Evolutionary conservation across 2,888 invertebrate species (phyloP).

Genomic region (Monochamus alternatus): DNA sequence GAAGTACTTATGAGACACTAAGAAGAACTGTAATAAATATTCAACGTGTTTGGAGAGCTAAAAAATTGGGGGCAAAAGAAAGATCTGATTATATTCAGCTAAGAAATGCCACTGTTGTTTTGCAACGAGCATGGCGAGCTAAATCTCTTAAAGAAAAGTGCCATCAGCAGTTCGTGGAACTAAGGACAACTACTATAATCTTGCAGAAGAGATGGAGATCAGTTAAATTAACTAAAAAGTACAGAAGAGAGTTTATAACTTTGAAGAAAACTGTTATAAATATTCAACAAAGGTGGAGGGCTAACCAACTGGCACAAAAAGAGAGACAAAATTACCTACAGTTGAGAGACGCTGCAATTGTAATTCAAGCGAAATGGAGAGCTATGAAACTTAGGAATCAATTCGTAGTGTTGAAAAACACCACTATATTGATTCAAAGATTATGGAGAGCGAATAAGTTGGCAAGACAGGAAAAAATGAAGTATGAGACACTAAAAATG

Average conservation of each 20-base stretch:
- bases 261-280: conserved; percentile 56
- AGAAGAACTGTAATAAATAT: conserved; percentile 51
- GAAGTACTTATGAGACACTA: conserved; percentile 47
- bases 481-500: conserved; percentile 41
- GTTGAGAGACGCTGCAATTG: conserved; percentile 11
- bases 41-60: conserved; percentile 63
- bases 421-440: conserved; percentile 33
- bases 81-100: not conserved
- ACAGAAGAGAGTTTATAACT: conserved; percentile 58
- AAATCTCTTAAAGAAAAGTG: conserved; percentile 24
- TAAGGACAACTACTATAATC: conserved; percentile 64
- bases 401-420: conserved; percentile 18
- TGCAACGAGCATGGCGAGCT: conserved; percentile 30
- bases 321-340: conserved; percentile 47
- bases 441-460: conserved; percentile 40
- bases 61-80: conserved; percentile 39
- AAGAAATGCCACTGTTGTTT: conserved; percentile 9
- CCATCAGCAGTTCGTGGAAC: conserved; percentile 58
- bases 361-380: conserved; percentile 39
- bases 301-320: conserved; percentile 70
- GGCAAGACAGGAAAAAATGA: conserved; percentile 34
- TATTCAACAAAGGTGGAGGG: conserved; percentile 72
- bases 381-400: conserved; percentile 41
- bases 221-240: conserved; percentile 61
- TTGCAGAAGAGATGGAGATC: conserved; percentile 72